Conservation (phyloP, 2,888 invertebrate genomes). For the Plebejus argus region DNA sequence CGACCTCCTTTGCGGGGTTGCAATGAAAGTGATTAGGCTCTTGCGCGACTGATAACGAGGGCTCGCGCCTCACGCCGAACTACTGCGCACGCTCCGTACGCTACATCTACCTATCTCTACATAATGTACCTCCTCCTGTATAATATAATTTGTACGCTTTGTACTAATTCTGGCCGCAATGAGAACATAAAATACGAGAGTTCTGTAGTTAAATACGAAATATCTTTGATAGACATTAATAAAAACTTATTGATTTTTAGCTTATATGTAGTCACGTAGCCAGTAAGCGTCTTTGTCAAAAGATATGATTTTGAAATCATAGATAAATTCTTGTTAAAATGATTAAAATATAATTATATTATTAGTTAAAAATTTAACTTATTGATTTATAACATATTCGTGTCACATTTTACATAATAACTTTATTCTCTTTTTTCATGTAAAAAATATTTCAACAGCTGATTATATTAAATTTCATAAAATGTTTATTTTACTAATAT, state of each 20-base stretch:
- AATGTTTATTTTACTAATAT: too few relatives aligned
- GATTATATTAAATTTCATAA: too few relatives aligned
- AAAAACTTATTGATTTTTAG: not conserved
- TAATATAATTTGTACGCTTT: not conserved
- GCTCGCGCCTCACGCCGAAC: constrained; percentile 44
- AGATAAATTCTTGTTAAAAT: too few relatives aligned
- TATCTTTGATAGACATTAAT: not conserved
- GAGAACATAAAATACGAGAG: not conserved
- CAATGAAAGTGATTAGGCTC: constrained; percentile 76
- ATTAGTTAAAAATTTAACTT: too few relatives aligned
- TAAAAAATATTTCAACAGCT: too few relatives aligned
- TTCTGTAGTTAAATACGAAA: not conserved
- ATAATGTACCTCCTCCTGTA: not conserved
- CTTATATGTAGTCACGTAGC: not conserved
- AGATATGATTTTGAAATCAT: too few relatives aligned
- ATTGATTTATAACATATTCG: too few relatives aligned
- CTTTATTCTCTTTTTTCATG: too few relatives aligned
- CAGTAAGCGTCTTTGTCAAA: not conserved
- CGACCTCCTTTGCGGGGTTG: constrained; percentile 73
- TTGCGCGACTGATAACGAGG: constrained; percentile 74
- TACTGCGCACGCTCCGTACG: constrained; percentile 12
- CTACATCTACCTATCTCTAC: not conserved
- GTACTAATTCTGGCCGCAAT: not conserved
- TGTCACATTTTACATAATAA: too few relatives aligned
- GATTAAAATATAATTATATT: too few relatives aligned